A percentile compares a stretch with the other conserved stretches of the same genome.
Evolutionary conservation across 2,888 invertebrate genomes (phyloP).

Genomic region (Liopterus haemorrhoidalis): DNA sequence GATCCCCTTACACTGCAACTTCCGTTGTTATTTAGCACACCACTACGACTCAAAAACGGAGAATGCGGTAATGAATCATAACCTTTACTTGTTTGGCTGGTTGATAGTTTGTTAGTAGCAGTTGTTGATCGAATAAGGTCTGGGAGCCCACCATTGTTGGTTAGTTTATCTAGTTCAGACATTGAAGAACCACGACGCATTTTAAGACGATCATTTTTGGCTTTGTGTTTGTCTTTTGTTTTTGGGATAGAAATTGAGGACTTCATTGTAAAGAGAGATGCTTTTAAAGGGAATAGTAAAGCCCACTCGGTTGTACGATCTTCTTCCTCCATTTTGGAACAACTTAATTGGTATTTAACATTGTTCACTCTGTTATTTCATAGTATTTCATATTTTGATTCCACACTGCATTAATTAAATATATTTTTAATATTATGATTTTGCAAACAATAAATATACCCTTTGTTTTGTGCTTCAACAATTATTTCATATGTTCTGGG

Average conservation of each 20-base stretch:
- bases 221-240: constrained; percentile 23
- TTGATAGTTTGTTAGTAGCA: constrained; percentile 43
- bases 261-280: constrained; percentile 52
- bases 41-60: constrained; percentile 49
- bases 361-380: constrained; percentile 2
- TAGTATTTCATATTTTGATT: background rate
- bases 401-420: too few relatives aligned
- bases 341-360: too few relatives aligned
- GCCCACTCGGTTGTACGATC: constrained; percentile 54
- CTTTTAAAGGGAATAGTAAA: constrained; percentile 53
- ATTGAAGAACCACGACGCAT: constrained; percentile 67
- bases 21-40: constrained; percentile 40
- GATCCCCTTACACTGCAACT: constrained; percentile 49
- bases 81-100: constrained; percentile 42
- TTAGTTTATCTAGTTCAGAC: constrained; percentile 65
- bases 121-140: constrained; percentile 50
- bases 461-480: too few relatives aligned
- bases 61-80: constrained; percentile 50
- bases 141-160: constrained; percentile 38
- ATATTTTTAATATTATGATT: too few relatives aligned
- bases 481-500: too few relatives aligned
- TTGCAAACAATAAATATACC: too few relatives aligned
- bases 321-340: constrained; percentile 40
- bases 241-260: constrained; percentile 43
- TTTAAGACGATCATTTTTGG: constrained; percentile 43